Base-by-base conservation (phyloP, 2,888 invertebrate species). In the Caenorhabditis wallacei region DNA sequence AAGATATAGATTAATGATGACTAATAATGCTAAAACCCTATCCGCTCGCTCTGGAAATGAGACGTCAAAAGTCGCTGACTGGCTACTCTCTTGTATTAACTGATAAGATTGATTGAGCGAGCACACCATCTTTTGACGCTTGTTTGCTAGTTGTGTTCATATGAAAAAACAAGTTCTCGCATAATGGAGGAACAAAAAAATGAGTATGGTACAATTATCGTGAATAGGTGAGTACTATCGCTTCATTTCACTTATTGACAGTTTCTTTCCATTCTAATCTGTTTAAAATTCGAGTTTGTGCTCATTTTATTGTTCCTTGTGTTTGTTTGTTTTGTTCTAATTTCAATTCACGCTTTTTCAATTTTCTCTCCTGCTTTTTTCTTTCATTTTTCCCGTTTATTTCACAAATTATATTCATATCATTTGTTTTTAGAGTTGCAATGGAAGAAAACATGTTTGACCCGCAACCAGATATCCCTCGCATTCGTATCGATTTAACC, bases 381-480 rank as follows among this genome's bases (percentile, higher is more conserved):
- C 18, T 37, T 22, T 57, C 1, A 30, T 10, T 18, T 48, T 20
- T 18, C 20, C n/a, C 1, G 40, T 13, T 13, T 8, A 11, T 11
- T 7, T 37, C 20, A 5, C 20, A 5, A 37, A 22, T 24, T 18
- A 22, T 24, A 24, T 37, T 37, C 20, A 22, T 40, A 59, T 37
- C 37, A 61, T 40, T 16, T 24, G 18, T 74, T 56, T 74, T 56
- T 37, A 84, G 85, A 74, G 76, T 85, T 51, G 61, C 78, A 43
- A 84, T 85, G 83, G 85, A 85, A 64, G 84, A 85, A n/a, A 85
- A 85, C 69, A 84, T 85, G 71, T 85, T 85, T 56, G 72, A 79
- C 54, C 66, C 82, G 37, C 53, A 75, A 56, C 66, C 80, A 54
- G 72, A 80, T 54, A 69, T 80, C 59, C 75, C 72, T 54, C 71